Conservation (phyloP, 23 tunicate species). For the Halocynthia aurantium region DNA sequence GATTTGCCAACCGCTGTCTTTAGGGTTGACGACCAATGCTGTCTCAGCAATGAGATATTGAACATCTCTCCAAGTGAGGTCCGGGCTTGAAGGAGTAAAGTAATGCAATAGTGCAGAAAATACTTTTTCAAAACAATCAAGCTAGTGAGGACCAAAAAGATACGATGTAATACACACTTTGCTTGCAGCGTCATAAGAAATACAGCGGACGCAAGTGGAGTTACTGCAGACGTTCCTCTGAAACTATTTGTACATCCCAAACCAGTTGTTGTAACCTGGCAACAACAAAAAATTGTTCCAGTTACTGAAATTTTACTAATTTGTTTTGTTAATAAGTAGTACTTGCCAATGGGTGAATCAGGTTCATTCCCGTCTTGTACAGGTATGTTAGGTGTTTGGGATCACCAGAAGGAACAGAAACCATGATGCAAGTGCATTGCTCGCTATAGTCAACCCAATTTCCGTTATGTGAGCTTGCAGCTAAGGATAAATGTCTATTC, state of each 20-base stretch:
- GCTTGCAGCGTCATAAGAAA: constrained; percentile 17
- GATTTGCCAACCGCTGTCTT: constrained; percentile 5
- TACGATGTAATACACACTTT: neutral
- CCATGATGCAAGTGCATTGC: constrained; percentile 20
- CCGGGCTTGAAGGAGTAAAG: constrained; percentile 1
- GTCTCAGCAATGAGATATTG: constrained; percentile 19
- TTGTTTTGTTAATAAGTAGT: too few species aligned
- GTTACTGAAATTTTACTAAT: too few species aligned
- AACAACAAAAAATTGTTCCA: too few species aligned
- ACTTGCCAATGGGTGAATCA: too few species aligned
- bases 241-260: constrained; percentile 16
- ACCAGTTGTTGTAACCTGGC: too few species aligned
- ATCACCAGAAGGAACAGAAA: constrained; percentile 11
- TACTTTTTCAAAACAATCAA: neutral
- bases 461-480: neutral
- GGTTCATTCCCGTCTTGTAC: too few species aligned
- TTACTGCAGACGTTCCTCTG: constrained; percentile 17
- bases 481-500: too few species aligned
- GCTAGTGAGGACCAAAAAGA: neutral
- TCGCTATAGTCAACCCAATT: constrained; percentile 5
- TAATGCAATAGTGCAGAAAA: neutral
- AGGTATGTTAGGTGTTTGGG: neutral
- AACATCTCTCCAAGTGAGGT: constrained; percentile 25
- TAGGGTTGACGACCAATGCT: constrained; percentile 21
- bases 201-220: constrained; percentile 19